Evolutionary conservation across 2,797 vertebrate genomes (phyloP), one percentile per base, ranked within the genome.

Genomic region (Menidia menidia): DNA sequence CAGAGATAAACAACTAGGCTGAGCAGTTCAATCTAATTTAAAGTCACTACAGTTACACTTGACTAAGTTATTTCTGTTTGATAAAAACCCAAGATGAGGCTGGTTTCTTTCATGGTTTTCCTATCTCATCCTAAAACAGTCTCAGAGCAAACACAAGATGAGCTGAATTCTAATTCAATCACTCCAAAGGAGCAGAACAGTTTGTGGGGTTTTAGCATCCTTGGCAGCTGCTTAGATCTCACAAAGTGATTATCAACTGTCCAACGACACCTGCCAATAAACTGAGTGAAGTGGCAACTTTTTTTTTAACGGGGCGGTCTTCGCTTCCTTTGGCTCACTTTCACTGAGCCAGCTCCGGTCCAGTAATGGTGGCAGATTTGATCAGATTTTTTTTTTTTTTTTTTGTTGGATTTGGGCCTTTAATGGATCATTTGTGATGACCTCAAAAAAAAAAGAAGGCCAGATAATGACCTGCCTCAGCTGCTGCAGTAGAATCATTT

Each of bases 371-470:
- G 53, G 55, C 52, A 19, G 51, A 47, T 45, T 35, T 45, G 32
- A 14, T 57, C 18, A 13, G 11, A 33, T 13, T 57, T 25, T 42
- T 19, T 11, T 39, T 13, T 57, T 25, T 42, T 19, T 11, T 39
- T 25, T 25, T 25, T 25, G 6, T 39, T 64, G 51, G 62, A 64
- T 54, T 43, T 32, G 30, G 39, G 63, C 42, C 52, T 55, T 18
- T n/a, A 6, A 9, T 45, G 63, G 52, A 33, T 65, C 39, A 65
- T 55, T 15, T 56, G 52, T 65, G 63, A 43, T 56, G 52, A 65
- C 63, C 63, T 56, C 55, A 56, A 65, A n/a, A 25, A 25, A 25
- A 25, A 25, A 25, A 25, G 25, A 33, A 31, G n/a, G 5, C 31
- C 33, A 47, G 63, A 65, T 65, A 65, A 47, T 55, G 52, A 44